phyloP scores from a whole-genome alignment of 2,113 vertebrate genomes.

The Gulo gulo region DNA sequence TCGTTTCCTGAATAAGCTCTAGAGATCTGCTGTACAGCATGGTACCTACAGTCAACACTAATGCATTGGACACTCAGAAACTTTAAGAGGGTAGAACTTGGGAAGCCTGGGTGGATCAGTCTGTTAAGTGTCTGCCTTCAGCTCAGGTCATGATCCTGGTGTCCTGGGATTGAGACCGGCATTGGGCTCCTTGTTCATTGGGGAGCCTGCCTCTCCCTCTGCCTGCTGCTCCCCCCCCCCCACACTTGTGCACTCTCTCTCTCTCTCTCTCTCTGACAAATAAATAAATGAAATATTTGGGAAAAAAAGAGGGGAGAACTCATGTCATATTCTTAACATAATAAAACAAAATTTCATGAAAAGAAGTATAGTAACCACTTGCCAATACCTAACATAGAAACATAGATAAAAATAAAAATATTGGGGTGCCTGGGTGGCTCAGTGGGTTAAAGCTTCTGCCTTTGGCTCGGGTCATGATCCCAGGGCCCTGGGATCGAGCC shows the following conservation, averaged over 20 bases:
- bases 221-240: no score
- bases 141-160: neutral
- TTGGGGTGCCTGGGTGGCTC: no score
- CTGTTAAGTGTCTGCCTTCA: neutral
- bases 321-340: neutral
- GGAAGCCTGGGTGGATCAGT: neutral
- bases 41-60: neutral
- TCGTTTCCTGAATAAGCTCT: neutral
- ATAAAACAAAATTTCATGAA: neutral
- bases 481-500: no score
- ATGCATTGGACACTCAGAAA: neutral
- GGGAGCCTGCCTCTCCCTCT: neutral
- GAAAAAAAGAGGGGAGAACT: neutral
- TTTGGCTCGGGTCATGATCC: no score
- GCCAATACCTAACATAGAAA: neutral
- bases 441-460: no score
- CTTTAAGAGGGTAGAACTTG: neutral
- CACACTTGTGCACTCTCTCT: no score
- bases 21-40: neutral
- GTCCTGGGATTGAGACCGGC: neutral
- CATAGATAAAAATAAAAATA: neutral
- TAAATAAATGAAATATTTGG: neutral
- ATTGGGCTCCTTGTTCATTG: neutral
- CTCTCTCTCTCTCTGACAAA: neutral
- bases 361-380: neutral